These are phyloP conservation scores for Ctena decussata DNA, from an alignment of 2,888 invertebrate species.

Conservation along the genomic window DNA sequence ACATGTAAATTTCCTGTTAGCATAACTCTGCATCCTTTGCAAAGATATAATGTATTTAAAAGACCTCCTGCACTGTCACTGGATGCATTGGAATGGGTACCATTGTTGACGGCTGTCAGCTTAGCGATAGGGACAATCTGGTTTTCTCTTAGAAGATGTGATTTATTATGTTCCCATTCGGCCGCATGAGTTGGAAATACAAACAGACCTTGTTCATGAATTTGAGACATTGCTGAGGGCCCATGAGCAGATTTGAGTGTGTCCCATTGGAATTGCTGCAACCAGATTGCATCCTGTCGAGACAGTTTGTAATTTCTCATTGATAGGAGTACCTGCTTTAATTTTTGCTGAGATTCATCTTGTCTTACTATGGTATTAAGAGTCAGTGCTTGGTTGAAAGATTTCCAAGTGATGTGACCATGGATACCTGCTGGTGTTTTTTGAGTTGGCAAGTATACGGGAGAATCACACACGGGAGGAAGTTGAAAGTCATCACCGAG, in stretches of 20 bases:
- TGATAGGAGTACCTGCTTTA: conserved; percentile 8
- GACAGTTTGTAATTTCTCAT: conserved; percentile 12
- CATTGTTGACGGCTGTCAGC: neutral
- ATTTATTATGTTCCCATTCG: conserved; percentile 41
- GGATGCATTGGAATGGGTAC: neutral
- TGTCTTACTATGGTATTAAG: conserved; percentile 47
- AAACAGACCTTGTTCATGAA: conserved; percentile 40
- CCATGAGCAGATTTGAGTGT: conserved; percentile 25
- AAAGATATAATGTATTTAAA: neutral
- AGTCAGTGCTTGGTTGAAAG: neutral
- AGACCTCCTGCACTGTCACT: neutral
- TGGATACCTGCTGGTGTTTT: neutral
- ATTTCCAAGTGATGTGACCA: neutral
- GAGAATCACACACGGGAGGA: conserved; percentile 65
- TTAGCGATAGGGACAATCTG: neutral
- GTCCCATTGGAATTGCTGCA: conserved; percentile 48
- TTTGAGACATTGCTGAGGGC: neutral
- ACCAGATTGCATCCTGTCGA: conserved; percentile 42
- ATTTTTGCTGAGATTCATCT: neutral
- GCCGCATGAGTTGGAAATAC: conserved; percentile 47
- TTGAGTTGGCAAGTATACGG: conserved; percentile 34
- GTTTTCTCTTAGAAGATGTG: neutral
- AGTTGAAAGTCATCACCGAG: conserved; percentile 67
- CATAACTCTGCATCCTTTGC: neutral
- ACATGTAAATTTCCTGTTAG: neutral